Evolutionary conservation across 2,113 vertebrate genomes (phyloP), one percentile per base, ranked within the genome.

Genomic region (Aphyosemion australe): DNA sequence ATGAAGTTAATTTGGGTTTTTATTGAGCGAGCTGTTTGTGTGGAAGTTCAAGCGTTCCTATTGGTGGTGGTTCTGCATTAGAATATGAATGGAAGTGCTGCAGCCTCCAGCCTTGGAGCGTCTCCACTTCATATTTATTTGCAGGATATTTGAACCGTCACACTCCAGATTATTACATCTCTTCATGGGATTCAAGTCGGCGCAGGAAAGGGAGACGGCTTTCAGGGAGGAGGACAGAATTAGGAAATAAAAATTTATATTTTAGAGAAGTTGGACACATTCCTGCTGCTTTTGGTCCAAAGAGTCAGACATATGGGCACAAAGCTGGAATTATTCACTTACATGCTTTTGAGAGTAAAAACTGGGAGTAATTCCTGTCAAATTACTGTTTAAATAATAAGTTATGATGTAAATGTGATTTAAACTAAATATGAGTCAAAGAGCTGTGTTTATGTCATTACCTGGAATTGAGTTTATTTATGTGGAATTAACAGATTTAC

Each of bases 21-120:
- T 75, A 81, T 77, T 70, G 54, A 39, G 46, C 66, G 14, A 19
- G 65, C 46, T 65, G 56, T 76, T 83, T 78, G 76, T 80, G 65
- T 56, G 8, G 68, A 83, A 69, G 61, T 66, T 78, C 50, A 69
- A 64, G 53, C n/a, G 50, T 70, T 88, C 74, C 57, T 46, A 62
- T 42, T 67, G 65, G 19, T 49, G 13, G 42, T 76, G 32, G 18
- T 61, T 58, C 69, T 49, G 52, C 67, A 65, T 70, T 56, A 50
- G 52, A 72, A 72, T 78, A 76, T 59, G 41, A 72, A 60, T 26
- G 53, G 49, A 61, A 37, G 52, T 57, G 50, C 58, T 19, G 20
- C 63, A 58, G 66, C 68, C 57, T 59, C 42, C 51, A 55, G 52
- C 71, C 65, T 45, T 56, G 53, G 12, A 59, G 72, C 54, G 45